Evolutionary conservation across 2,888 invertebrate genomes (phyloP), one percentile per base, ranked within the genome.

Genomic region (Chrysolina haemoptera): DNA sequence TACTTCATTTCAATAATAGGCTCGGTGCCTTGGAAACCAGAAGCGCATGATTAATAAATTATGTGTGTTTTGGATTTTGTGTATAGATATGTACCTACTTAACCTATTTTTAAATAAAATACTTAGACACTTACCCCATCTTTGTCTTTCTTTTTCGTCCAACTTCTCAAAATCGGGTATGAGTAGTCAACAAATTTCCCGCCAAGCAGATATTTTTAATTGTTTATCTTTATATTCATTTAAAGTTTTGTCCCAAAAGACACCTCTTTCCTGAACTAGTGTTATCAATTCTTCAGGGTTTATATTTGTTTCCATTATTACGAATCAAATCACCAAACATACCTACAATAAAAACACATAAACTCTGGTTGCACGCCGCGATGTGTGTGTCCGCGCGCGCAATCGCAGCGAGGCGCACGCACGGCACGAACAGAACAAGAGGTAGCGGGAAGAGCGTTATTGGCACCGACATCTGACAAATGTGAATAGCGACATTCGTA

Each of bases 241-340:
- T 16, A 40, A 20, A 14, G 62, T 73, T 63, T 63, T 73, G 16
- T 73, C 73, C 73, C 73, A 73, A n/a, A 73, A 35, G 10, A 46
- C 64, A 22, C 64, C 55, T 50, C 68, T 62, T 14, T 16, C 20
- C 43, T 73, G 40, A 35, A 73, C 73, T 73, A 63, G 41, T 14
- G 35, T 1, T 41, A 71, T 71, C 14, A 65, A 46, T 18, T 20
- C 9, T 71, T 66, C 71, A 14, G 10, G 12, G 18, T 50, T 20
- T 22, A 62, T 62, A 59, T 59, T 62, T 62, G 59, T 16, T 59
- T 59, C 59, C 12, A 59, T 59, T 59, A 18, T 16, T 59, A 59
- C 59, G 59, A 22, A 14, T 16, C 16, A 59, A 16, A 59, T 59
- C 59, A 59, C 59, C 12, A 14, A 18, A 59, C 59, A n/a, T n/a